Percentiles rank a stretch among this genome's conserved stretches.
Evolutionary conservation across 2,888 invertebrate species (phyloP).

Genomic region (Rugalucina vietnamica): DNA sequence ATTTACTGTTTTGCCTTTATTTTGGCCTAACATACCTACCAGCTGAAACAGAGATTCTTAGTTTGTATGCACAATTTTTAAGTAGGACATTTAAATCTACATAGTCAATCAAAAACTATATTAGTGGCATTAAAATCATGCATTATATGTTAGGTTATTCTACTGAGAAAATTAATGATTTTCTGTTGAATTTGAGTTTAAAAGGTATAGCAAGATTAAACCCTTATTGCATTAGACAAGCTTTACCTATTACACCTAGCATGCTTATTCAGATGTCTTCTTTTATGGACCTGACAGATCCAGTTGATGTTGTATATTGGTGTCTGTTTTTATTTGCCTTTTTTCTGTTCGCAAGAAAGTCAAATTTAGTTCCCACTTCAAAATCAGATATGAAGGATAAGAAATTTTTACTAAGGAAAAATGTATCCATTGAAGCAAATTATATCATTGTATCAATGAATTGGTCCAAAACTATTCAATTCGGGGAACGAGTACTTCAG

Average conservation of each 20-base stretch:
- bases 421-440: background rate
- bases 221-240: background rate
- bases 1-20: slow-evolving; percentile 17
- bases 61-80: slow-evolving; percentile 21
- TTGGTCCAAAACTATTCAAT: slow-evolving; percentile 44
- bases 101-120: slow-evolving; percentile 24
- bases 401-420: background rate
- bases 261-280: background rate
- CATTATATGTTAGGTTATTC: slow-evolving; percentile 1
- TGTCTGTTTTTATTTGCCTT: slow-evolving; percentile 17
- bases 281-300: background rate
- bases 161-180: background rate
- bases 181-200: background rate
- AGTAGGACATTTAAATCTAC: background rate
- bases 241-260: slow-evolving; percentile 1
- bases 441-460: slow-evolving; percentile 14
- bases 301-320: background rate
- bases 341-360: slow-evolving; percentile 13
- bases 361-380: slow-evolving; percentile 2
- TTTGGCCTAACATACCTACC: slow-evolving; percentile 18
- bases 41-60: background rate
- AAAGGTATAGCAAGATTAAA: slow-evolving; percentile 20
- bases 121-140: slow-evolving; percentile 13
- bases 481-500: slow-evolving; percentile 20
- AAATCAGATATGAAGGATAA: background rate